Conservation (phyloP, 2,888 invertebrate genomes). For the Craniophora ligustri region DNA sequence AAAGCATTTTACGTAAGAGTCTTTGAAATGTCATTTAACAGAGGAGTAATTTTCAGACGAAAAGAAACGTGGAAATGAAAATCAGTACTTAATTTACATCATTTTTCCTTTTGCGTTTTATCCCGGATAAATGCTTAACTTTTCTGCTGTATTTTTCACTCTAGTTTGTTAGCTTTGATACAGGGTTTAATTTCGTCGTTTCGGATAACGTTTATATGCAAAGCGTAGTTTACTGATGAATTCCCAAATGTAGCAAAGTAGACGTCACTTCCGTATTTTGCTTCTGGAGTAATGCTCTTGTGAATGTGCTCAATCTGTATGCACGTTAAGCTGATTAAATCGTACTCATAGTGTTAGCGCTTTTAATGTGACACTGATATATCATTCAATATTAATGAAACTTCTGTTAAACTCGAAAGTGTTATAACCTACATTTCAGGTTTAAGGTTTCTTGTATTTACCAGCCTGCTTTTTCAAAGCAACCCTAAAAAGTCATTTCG, state of each 20-base stretch:
- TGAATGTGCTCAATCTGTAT: conserved; percentile 1
- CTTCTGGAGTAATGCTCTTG: not conserved
- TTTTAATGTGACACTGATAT: not conserved
- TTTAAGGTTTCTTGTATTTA: too few species aligned
- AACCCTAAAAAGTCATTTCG: too few species aligned
- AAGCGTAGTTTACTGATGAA: not conserved
- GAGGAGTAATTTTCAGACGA: conserved; percentile 15
- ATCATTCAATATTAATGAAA: too few species aligned
- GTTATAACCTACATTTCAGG: too few species aligned
- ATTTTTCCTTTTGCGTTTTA: conserved; percentile 16
- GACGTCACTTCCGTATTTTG: not conserved
- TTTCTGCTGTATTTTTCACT: conserved; percentile 10
- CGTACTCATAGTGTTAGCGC: not conserved
- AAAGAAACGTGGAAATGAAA: conserved; percentile 19
- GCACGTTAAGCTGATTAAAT: not conserved
- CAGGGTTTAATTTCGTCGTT: not conserved
- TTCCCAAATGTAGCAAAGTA: not conserved
- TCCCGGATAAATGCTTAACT: conserved; percentile 10
- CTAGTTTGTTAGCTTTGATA: conserved; percentile 15
- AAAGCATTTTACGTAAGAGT: conserved; percentile 14
- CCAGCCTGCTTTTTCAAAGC: too few species aligned
- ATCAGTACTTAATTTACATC: conserved; percentile 29
- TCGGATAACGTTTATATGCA: not conserved
- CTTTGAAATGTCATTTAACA: conserved; percentile 22
- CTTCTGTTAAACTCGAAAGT: too few species aligned